Evolutionary conservation across 1,140 invertebrate genomes (phyloP).

Genomic region (Neuroterus valhalla): DNA sequence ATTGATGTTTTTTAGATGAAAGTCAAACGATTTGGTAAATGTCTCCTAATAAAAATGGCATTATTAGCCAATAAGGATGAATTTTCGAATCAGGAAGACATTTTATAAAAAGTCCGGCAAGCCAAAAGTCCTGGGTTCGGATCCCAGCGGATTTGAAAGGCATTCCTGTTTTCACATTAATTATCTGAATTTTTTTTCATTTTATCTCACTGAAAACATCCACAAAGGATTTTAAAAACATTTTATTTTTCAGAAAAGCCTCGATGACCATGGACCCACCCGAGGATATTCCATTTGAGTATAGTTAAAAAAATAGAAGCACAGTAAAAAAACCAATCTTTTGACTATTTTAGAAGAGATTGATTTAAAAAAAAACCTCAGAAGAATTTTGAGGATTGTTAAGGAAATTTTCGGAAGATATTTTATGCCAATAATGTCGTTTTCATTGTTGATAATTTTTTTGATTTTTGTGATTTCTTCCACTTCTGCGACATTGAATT

Average conservation of each 20-base stretch:
- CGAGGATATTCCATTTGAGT: slow-evolving; percentile 45
- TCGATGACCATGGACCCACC: slow-evolving; percentile 54
- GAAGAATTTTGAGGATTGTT: too few relatives aligned
- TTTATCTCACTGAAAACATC: too few relatives aligned
- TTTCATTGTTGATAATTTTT: slow-evolving; percentile 11
- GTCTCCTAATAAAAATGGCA: too few relatives aligned
- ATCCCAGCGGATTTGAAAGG: too few relatives aligned
- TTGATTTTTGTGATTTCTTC: slow-evolving; percentile 34
- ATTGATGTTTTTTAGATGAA: too few relatives aligned
- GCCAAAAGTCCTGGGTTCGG: too few relatives aligned
- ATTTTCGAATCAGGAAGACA: too few relatives aligned
- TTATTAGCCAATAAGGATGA: too few relatives aligned
- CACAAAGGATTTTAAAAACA: not conserved
- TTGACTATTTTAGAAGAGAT: slow-evolving; percentile 7
- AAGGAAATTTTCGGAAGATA: not conserved
- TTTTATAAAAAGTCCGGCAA: too few relatives aligned
- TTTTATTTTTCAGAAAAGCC: slow-evolving; percentile 33
- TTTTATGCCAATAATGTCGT: slow-evolving; percentile 6
- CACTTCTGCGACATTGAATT: slow-evolving; percentile 63
- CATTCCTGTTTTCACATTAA: too few relatives aligned
- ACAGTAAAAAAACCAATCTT: slow-evolving; percentile 11
- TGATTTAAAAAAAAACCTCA: not conserved
- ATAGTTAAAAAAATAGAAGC: slow-evolving; percentile 38
- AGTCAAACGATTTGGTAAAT: too few relatives aligned
- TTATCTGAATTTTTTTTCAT: too few relatives aligned